Evolutionary conservation across 2,113 vertebrate species (phyloP), one percentile per base, ranked within the genome.

Genomic region (Micronycteris hirsuta): DNA sequence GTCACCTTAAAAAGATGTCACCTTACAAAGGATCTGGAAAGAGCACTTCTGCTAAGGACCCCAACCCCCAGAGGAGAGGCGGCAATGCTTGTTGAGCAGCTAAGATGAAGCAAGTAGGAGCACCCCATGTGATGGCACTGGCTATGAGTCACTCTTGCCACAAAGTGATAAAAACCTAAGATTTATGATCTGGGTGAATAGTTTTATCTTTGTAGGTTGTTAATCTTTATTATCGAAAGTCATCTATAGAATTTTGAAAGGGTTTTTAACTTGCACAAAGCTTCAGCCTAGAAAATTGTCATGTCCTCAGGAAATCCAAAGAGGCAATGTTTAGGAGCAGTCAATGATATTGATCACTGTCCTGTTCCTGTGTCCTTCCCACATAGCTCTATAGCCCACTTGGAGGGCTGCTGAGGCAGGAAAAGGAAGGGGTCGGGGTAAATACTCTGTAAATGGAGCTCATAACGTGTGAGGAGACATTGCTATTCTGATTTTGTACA

Each of bases 211-310:
- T 61, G 41, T 45, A 77, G 14, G 22, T 81, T 36, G 11, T 83
- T 56, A 86, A 65, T 82, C 33, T 96, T 92, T 89, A 63, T 92
- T 41, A 73, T 86, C 15, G 83, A 58, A 89, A 63, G 31, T 36
- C 49, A 76, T 20, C 82, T 81, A 54, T 7, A 45, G 68, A 26
- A 65, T 52, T 49, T 65, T 67, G 43, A 81, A 61, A 76, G 86
- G 33, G 3, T 33, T 87, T 84, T 95, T 56, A 84, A 87, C 17
- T 26, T 33, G 84, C 20, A 47, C 22, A 84, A 76, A 65, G 5
- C 49, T 93, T 28, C 26, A 43, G n/a, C 19, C 26, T 94, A 70
- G 63, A 88, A 63, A 85, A 63, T 76, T 22, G 28, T 54, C 61
- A 22, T 11, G 4, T 52, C 33, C 36, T 90, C 36, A 94, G 86